Conservation (phyloP, 2,113 vertebrate genomes). For the Climacteris rufus region DNA sequence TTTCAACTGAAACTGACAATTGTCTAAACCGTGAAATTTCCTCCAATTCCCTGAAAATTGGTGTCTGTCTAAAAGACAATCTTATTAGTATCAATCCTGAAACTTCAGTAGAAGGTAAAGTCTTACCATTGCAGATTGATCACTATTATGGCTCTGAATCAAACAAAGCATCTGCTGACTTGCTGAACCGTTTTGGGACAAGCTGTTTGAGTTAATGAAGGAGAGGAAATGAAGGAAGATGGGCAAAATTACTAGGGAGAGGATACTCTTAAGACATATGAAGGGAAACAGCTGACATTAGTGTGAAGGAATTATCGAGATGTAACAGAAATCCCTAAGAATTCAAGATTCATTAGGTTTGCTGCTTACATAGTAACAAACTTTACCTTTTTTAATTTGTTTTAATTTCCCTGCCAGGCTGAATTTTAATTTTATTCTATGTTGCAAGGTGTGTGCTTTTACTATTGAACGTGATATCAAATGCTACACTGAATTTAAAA, state of each 20-base stretch:
- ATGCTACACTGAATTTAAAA: neutral
- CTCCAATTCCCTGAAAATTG: neutral
- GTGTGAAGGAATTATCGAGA: neutral
- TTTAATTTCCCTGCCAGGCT: neutral
- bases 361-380: neutral
- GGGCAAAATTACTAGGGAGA: neutral
- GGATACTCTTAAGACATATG: neutral
- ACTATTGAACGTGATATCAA: neutral
- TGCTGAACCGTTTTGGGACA: neutral
- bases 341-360: neutral
- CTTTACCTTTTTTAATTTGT: neutral
- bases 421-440: neutral
- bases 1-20: neutral
- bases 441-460: neutral
- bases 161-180: neutral
- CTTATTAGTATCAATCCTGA: neutral
- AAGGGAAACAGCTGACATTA: neutral
- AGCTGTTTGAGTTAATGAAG: neutral
- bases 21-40: neutral
- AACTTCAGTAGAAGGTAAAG: neutral
- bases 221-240: neutral
- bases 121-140: neutral
- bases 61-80: neutral
- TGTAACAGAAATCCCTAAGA: neutral
- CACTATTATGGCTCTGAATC: neutral